Conservation (phyloP, 2,888 invertebrate species). For the Andrena dorsata region DNA sequence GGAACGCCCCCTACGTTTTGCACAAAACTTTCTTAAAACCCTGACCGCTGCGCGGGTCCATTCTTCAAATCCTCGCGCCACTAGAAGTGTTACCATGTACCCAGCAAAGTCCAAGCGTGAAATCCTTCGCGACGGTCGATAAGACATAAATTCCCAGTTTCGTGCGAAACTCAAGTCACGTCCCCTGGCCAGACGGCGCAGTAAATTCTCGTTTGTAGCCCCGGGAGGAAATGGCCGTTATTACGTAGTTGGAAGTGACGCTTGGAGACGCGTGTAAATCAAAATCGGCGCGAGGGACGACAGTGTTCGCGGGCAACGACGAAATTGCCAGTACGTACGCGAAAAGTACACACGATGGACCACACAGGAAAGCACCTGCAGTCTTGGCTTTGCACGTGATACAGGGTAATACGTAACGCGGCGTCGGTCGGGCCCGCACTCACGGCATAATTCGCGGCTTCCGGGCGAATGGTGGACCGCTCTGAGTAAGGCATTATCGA, state of each 20-base stretch:
- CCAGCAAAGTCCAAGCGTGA: neutral
- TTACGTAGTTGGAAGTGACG: constrained; percentile 14
- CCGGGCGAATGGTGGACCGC: constrained; percentile 79
- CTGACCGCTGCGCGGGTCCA: too few relatives aligned
- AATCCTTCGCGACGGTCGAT: neutral
- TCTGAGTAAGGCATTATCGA: constrained; percentile 84
- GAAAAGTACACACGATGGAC: constrained; percentile 67
- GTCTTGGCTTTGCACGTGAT: constrained; percentile 72
- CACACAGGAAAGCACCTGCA: constrained; percentile 73
- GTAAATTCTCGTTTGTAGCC: neutral
- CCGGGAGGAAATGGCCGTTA: constrained; percentile 5
- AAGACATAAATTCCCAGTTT: constrained; percentile 6
- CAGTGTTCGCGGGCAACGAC: constrained; percentile 17
- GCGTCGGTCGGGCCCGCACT: constrained; percentile 52
- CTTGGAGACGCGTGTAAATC: constrained; percentile 21
- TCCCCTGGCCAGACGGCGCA: neutral
- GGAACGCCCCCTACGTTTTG: too few relatives aligned
- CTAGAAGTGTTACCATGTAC: too few relatives aligned
- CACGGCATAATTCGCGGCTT: constrained; percentile 81
- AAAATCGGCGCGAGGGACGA: constrained; percentile 37
- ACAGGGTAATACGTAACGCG: constrained; percentile 72
- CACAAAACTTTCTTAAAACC: too few relatives aligned
- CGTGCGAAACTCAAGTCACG: neutral
- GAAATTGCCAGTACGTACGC: constrained; percentile 38
- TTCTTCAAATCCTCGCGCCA: too few relatives aligned